Evolutionary conservation across 2,113 vertebrate species (phyloP).

Genomic region (Embiotoca jacksoni): DNA sequence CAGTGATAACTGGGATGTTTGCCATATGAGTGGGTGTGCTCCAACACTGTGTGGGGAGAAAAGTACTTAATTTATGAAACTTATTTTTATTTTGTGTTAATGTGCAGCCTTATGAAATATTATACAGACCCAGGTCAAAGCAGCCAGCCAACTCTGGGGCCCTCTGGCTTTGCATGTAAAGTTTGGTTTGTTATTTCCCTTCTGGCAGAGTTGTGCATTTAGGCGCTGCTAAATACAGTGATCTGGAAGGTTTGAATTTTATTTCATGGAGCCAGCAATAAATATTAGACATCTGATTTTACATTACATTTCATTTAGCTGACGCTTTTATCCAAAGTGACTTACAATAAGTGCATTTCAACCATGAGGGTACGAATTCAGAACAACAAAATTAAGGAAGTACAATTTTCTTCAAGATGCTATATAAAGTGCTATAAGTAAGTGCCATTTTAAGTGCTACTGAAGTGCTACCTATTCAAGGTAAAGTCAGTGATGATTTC

Average conservation of each 20-base stretch:
- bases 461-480: too few species aligned
- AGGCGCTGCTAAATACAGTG: not conserved
- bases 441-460: too few species aligned
- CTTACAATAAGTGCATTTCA: too few species aligned
- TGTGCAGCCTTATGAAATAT: not conserved
- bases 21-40: not conserved
- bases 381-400: too few species aligned
- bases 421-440: too few species aligned
- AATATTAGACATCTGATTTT: too few species aligned
- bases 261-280: not conserved
- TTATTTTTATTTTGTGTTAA: not conserved
- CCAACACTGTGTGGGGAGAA: slow-evolving; percentile 1
- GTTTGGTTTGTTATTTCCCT: not conserved
- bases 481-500: slow-evolving; percentile 1
- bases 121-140: slow-evolving; percentile 5
- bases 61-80: not conserved
- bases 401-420: too few species aligned
- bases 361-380: too few species aligned
- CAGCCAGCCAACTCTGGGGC: not conserved
- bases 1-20: not conserved
- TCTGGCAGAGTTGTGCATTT: not conserved
- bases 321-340: too few species aligned
- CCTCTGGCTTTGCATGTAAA: not conserved
- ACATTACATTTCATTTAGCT: too few species aligned
- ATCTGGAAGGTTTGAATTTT: not conserved